Conservation (phyloP, 2,888 invertebrate species). For the Prostheceraeus crozeri region DNA sequence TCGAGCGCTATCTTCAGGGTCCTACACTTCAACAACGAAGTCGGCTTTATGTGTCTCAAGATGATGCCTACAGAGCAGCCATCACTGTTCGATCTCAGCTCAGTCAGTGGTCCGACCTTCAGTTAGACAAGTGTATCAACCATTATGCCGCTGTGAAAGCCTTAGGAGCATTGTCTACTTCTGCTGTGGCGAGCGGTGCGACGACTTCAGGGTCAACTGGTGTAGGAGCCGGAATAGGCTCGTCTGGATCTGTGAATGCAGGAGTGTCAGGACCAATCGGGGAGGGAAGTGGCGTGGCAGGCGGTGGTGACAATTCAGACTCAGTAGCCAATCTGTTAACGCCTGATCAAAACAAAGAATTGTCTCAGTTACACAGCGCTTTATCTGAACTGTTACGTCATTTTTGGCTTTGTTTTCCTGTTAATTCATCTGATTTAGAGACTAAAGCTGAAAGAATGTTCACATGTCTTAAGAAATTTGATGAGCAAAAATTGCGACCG, state of each 20-base stretch:
- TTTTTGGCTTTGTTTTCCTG: conserved; percentile 86
- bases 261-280: too few relatives aligned
- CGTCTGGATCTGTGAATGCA: too few relatives aligned
- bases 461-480: too few relatives aligned
- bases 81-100: not conserved
- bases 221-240: too few relatives aligned
- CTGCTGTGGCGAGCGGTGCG: not conserved
- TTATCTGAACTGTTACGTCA: conserved; percentile 80
- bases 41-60: not conserved
- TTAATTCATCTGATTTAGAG: conserved; percentile 67
- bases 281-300: too few relatives aligned
- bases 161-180: not conserved
- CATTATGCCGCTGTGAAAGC: not conserved
- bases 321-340: conserved; percentile 35
- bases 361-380: conserved; percentile 75
- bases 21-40: too few relatives aligned
- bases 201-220: too few relatives aligned
- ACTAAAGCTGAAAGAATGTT: too few relatives aligned
- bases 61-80: not conserved
- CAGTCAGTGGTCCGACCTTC: not conserved
- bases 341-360: conserved; percentile 66
- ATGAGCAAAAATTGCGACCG: too few relatives aligned
- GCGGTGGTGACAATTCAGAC: too few relatives aligned
- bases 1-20: conserved; percentile 19
- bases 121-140: not conserved